These are phyloP conservation scores for Camelus dromedarius DNA, from an alignment of 2,113 vertebrate species.

Conservation along the genomic window DNA sequence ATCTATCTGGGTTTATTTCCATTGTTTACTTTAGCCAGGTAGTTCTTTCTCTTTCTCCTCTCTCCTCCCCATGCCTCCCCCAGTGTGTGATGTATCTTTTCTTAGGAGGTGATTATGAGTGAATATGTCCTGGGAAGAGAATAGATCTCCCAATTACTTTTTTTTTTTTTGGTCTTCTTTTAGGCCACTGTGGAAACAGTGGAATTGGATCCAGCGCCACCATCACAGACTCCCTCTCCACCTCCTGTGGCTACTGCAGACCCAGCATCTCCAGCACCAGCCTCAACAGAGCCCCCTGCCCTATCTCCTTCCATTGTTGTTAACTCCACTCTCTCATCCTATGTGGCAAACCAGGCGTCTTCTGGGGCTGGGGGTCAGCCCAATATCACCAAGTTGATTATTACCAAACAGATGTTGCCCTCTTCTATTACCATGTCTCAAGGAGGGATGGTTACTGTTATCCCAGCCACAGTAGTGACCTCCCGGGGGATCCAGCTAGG, in stretches of 20 bases:
- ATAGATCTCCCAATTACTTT: neutral
- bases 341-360: conserved; percentile 81
- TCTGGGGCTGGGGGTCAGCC: conserved; percentile 83
- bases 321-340: conserved; percentile 79
- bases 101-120: neutral
- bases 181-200: conserved; percentile 85
- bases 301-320: conserved; percentile 78
- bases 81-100: neutral
- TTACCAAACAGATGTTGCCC: conserved; percentile 90
- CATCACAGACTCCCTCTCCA: conserved; percentile 80
- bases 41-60: neutral
- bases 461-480: conserved; percentile 88
- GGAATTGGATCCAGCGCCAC: conserved; percentile 85
- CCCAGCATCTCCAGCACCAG: conserved; percentile 81
- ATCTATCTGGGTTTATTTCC: conserved; percentile 28
- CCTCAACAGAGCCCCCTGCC: conserved; percentile 78
- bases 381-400: conserved; percentile 93
- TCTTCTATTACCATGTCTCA: conserved; percentile 87
- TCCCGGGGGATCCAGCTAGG: conserved; percentile 84
- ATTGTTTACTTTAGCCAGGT: neutral
- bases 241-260: conserved; percentile 76
- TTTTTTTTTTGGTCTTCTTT: neutral
- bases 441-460: conserved; percentile 88
- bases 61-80: rapidly evolving
- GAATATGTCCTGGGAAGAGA: neutral